Conservation (phyloP, 2,113 vertebrate species). For the Probosciger aterrimus region DNA sequence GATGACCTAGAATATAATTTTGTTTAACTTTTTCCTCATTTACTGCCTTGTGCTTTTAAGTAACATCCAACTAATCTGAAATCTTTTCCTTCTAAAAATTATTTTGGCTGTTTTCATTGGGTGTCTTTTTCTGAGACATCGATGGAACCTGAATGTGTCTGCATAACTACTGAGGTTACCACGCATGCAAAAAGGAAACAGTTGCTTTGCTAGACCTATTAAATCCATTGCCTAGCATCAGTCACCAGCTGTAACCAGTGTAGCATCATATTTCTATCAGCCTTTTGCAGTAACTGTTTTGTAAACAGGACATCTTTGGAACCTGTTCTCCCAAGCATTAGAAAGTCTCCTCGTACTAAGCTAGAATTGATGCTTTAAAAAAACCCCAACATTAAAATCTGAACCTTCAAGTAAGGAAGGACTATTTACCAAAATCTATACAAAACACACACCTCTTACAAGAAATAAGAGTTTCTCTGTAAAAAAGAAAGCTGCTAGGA, state of each 20-base stretch:
- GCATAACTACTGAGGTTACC: background rate
- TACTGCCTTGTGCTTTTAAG: background rate
- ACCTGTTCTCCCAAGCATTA: background rate
- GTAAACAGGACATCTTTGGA: background rate
- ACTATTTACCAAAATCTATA: background rate
- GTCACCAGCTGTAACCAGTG: background rate
- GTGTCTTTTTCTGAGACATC: background rate
- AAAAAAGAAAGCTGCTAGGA: background rate
- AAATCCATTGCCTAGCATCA: background rate
- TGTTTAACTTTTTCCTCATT: background rate
- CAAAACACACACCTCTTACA: background rate
- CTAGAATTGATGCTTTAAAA: background rate
- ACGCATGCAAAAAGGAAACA: rapidly evolving
- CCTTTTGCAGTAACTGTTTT: background rate
- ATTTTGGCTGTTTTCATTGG: background rate
- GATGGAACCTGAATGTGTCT: background rate
- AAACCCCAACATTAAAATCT: background rate
- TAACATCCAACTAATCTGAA: background rate
- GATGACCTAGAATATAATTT: background rate
- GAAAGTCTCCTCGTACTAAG: background rate
- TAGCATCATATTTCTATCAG: background rate
- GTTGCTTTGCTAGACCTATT: background rate
- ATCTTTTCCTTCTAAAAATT: background rate
- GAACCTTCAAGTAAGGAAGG: background rate
- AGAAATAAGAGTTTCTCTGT: background rate